These are phyloP conservation scores for Muraenolepis orangiensis DNA, from an alignment of 2,797 vertebrate species.

Conservation along the genomic window DNA sequence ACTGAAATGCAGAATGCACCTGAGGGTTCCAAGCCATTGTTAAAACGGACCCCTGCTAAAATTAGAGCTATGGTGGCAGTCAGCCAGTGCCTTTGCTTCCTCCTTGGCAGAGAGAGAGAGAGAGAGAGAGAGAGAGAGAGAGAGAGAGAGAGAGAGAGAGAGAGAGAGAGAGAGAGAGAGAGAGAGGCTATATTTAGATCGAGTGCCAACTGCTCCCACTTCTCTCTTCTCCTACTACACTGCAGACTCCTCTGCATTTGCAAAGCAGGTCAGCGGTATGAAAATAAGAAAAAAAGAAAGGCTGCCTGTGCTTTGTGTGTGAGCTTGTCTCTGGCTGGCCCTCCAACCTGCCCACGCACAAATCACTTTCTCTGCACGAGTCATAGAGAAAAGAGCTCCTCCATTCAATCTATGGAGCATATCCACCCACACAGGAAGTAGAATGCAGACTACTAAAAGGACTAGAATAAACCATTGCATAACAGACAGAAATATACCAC, in stretches of 20 bases:
- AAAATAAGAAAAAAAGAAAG: no score
- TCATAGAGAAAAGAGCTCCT: constrained; percentile 59
- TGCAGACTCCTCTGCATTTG: constrained; percentile 53
- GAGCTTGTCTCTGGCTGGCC: constrained; percentile 49
- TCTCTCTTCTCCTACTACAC: constrained; percentile 51
- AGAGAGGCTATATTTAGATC: constrained; percentile 76
- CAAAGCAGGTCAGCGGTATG: constrained; percentile 20
- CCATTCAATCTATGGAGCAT: constrained; percentile 53
- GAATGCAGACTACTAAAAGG: constrained; percentile 19
- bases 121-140: constrained; percentile 52
- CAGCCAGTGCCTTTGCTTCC: constrained; percentile 60
- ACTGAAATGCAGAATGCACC: not conserved
- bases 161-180: constrained; percentile 59
- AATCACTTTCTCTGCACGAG: constrained; percentile 57
- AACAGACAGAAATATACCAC: constrained; percentile 35
- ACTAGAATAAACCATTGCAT: constrained; percentile 43
- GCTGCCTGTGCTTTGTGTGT: constrained; percentile 25
- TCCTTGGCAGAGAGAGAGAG: constrained; percentile 61
- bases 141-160: constrained; percentile 51
- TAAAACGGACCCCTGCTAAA: constrained; percentile 42
- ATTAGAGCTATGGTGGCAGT: constrained; percentile 40
- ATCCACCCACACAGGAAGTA: constrained; percentile 61
- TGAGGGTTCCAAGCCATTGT: constrained; percentile 3
- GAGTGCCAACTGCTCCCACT: constrained; percentile 50
- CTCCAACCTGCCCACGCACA: constrained; percentile 55